These are phyloP conservation scores for Smutsia temminckii DNA, from an alignment of 2,797 vertebrate genomes.

Conservation along the genomic window DNA sequence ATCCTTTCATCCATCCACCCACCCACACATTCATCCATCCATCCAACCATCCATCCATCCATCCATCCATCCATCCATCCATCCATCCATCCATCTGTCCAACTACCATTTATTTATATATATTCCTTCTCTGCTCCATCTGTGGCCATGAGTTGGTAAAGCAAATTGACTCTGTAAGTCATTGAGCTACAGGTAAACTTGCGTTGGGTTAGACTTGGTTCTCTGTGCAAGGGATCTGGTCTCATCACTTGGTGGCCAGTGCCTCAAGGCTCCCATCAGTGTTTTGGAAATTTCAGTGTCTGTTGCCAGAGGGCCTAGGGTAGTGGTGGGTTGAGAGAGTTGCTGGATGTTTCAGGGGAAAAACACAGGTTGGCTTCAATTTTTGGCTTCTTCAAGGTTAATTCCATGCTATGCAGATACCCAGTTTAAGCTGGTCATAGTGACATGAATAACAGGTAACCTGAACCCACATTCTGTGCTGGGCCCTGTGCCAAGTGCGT, in stretches of 20 bases:
- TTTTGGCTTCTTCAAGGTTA: background rate
- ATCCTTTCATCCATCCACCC: too few relatives aligned
- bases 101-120: background rate
- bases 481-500: accelerated
- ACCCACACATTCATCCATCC: too few relatives aligned
- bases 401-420: accelerated
- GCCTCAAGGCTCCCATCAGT: background rate
- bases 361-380: background rate
- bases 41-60: background rate
- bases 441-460: background rate
- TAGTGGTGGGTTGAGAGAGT: background rate
- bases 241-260: background rate
- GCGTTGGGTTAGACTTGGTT: background rate
- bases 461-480: background rate
- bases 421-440: background rate
- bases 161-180: background rate
- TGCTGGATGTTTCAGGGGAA: background rate
- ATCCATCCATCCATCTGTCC: background rate
- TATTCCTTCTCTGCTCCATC: background rate
- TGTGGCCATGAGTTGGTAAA: background rate
- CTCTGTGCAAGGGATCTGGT: background rate
- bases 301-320: background rate
- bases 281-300: background rate
- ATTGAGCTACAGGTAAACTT: background rate
- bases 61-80: background rate